Evolutionary conservation across 2,797 vertebrate species (phyloP).

Genomic region (Philypnodon macrostomus): DNA sequence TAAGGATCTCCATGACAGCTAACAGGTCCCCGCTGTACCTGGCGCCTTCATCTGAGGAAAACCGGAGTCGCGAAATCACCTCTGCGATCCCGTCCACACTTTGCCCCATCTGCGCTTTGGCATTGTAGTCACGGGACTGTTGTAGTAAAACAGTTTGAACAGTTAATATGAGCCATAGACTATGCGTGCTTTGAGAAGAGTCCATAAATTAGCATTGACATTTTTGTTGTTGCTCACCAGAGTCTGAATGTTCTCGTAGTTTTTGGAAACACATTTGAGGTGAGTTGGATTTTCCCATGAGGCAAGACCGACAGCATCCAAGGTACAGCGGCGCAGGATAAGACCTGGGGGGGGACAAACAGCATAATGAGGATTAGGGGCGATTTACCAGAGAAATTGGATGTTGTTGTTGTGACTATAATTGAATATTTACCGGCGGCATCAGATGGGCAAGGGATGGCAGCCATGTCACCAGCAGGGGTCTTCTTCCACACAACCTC

Average conservation of each 20-base stretch:
- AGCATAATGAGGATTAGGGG: background rate
- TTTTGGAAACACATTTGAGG: constrained; percentile 91
- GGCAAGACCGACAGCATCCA: constrained; percentile 91
- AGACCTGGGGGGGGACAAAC: constrained; percentile 74
- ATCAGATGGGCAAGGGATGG: constrained; percentile 85
- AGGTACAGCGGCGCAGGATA: constrained; percentile 89
- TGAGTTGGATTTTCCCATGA: constrained; percentile 94
- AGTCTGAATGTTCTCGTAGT: constrained; percentile 91
- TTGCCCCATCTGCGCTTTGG: constrained; percentile 85
- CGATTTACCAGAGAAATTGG: background rate
- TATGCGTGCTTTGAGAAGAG: background rate
- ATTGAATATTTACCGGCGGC: constrained; percentile 83
- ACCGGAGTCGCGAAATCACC: constrained; percentile 89
- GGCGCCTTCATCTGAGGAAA: constrained; percentile 87
- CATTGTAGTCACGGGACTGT: constrained; percentile 87
- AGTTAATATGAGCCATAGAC: constrained; percentile 30
- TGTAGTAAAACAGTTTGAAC: constrained; percentile 4
- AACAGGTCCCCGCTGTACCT: constrained; percentile 95
- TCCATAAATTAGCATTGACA: constrained; percentile 10
- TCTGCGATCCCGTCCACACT: constrained; percentile 85
- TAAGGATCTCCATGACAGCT: constrained; percentile 88
- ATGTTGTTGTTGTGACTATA: background rate
- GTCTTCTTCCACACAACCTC: constrained; percentile 92
- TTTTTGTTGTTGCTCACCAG: constrained; percentile 79
- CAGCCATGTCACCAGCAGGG: constrained; percentile 86